Evolutionary conservation across 1,140 invertebrate genomes (phyloP), one percentile per base, ranked within the genome.

Genomic region (Mactra quadrangularis): DNA sequence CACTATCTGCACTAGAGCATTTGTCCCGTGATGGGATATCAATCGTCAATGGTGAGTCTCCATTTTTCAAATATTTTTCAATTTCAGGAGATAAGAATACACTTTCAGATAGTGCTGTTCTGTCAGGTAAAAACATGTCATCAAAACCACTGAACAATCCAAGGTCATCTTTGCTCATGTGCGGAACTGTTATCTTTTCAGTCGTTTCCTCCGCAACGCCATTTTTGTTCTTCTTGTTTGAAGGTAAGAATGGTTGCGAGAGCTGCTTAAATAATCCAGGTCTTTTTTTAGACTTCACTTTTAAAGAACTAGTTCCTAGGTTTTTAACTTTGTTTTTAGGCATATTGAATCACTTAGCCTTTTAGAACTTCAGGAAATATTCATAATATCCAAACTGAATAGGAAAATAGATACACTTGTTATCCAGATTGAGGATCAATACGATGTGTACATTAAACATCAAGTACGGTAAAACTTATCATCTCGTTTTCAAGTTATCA

Each of bases 91-190:
- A 68, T 25, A 78, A 31, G 27, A 66, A 78, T n/a, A 78, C 62
- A 38, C 53, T 66, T n/a, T 78, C 62, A 22, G 59, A 62, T 31
- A 53, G 25, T 25, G 38, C 53, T 15, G 25, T 50, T 22, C 47
- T 68, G 33, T 66, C 47, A 19, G 76, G 76, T 45, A 78, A 45
- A 68, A 78, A 78, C 76, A 78, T 78, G n/a, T 78, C 76, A 78
- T 78, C 76, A 52, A 64, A 78, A 45, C 76, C 76, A 57, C 62
- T 64, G 35, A 78, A 78, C 33, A 78, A 59, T 66, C 76, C 60
- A 19, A 78, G 38, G 38, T 78, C 76, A 9, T 55, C 76, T 52
- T 76, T 62, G 13, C 35, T 47, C 17, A 57, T 22, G 25, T 41
- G 27, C 4, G 64, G 3, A 6, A 41, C 38, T 7, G 15, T 41